Percentiles rank a stretch among this genome's conserved stretches.
phyloP scores from a whole-genome alignment of 2,888 invertebrate species.

The Drosophila demipolita region DNA sequence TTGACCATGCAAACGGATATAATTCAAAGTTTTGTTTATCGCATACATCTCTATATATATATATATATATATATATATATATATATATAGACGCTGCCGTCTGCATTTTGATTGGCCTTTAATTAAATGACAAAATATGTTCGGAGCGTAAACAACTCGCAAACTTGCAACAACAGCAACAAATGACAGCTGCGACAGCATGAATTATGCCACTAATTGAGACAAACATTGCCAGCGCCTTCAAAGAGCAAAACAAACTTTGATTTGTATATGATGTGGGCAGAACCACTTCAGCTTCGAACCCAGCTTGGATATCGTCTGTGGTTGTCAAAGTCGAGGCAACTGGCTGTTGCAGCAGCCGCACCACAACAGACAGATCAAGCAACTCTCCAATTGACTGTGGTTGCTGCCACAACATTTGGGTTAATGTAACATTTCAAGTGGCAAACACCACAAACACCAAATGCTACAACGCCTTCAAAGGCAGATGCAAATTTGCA shows the following conservation, averaged over 20 bases:
- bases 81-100: slow-evolving; percentile 31
- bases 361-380: neutral
- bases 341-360: slow-evolving; percentile 1
- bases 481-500: slow-evolving; percentile 53
- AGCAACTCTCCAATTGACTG: slow-evolving; percentile 15
- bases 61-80: too few species aligned
- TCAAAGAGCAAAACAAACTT: slow-evolving; percentile 57
- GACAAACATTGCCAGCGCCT: slow-evolving; percentile 60
- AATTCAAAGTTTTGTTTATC: slow-evolving; percentile 59
- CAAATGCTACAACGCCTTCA: slow-evolving; percentile 35
- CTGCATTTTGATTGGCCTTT: slow-evolving; percentile 74
- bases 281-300: slow-evolving; percentile 52
- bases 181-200: slow-evolving; percentile 56
- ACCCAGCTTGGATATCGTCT: slow-evolving; percentile 3
- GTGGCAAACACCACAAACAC: slow-evolving; percentile 25
- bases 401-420: slow-evolving; percentile 60
- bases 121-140: slow-evolving; percentile 79
- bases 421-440: slow-evolving; percentile 73
- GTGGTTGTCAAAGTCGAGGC: slow-evolving; percentile 52
- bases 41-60: neutral
- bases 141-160: slow-evolving; percentile 65
- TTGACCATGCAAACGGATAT: slow-evolving; percentile 73
- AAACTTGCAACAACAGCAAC: slow-evolving; percentile 25
- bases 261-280: slow-evolving; percentile 62
- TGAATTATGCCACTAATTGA: slow-evolving; percentile 80